These are phyloP conservation scores for Smithornis capensis DNA, from an alignment of 2,113 vertebrate species.

Conservation along the genomic window DNA sequence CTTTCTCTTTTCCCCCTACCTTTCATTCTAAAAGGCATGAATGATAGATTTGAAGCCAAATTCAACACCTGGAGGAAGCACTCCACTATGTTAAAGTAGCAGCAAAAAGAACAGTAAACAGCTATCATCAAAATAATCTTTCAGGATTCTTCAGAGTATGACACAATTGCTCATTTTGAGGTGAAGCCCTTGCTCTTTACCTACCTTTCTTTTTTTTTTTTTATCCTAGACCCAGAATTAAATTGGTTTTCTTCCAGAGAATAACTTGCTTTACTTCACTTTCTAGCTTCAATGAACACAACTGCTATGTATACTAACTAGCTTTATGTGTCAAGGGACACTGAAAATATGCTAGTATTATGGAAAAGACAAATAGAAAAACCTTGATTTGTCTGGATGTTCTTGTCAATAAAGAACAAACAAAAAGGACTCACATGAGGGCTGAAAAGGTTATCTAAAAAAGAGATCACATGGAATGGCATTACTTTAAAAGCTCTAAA, in stretches of 20 bases:
- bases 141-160: neutral
- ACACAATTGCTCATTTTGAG: neutral
- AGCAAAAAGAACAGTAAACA: neutral
- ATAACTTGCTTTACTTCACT: neutral
- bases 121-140: neutral
- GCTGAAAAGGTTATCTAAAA: neutral
- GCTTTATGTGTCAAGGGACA: neutral
- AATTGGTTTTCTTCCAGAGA: neutral
- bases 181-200: neutral
- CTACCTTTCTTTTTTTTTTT: neutral
- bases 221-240: neutral
- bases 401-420: neutral
- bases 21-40: neutral
- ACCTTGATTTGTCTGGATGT: neutral
- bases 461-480: neutral
- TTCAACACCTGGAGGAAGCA: neutral
- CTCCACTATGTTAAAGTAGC: neutral
- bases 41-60: neutral
- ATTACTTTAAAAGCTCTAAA: neutral
- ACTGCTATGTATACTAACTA: neutral
- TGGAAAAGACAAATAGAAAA: neutral
- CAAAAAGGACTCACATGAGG: neutral
- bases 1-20: no score
- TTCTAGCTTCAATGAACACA: neutral
- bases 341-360: neutral